Evolutionary conservation across 2,888 invertebrate species (phyloP), one percentile per base, ranked within the genome.

Genomic region (Heterodera filipjevi): DNA sequence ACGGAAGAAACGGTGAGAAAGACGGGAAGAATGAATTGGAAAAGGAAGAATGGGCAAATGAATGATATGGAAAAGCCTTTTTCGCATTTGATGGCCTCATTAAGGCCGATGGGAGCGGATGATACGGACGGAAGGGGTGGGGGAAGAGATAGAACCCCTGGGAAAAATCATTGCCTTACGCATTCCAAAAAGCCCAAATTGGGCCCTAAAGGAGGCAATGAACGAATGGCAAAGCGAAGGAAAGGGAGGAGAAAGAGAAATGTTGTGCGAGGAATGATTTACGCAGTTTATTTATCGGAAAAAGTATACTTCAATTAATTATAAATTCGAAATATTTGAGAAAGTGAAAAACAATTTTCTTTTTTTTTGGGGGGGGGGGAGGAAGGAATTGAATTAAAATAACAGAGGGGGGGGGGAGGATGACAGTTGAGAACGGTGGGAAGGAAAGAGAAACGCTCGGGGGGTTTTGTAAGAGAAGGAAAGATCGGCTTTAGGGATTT

Each of bases 111-210:
- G 59, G 59, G 6, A 49, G 49, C 49, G 49, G 59, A 59, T 27
- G 59, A 59, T 59, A 59, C n/a, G 59, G n/a, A n/a, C 16, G 19
- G 49, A 16, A 16, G 49, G 49, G 49, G 49, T 12, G 8, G 8
- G 49, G 49, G 49, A 49, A 19, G 19, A 14, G 14, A 49, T 49
- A 8, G 59, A 59, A n/a, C 59, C 59, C 59, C 59, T 27, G 59
- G 59, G 59, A 59, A 59, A 59, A 59, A 59, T 59, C 59, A 59
- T 59, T 59, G 59, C 59, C 22, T 59, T 59, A 59, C 59, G 27
- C 59, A 59, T 27, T 27, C 27, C 8, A 6, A 8, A n/a, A 59
- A 59, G 59, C 59, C 27, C 59, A n/a, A 59, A 59, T 59, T 59
- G 59, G 59, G 22, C 22, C 49, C 49, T 49, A 19, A 19, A 49